Conservation (phyloP, 1,140 invertebrate genomes). For the Marisa cornuarietis region DNA sequence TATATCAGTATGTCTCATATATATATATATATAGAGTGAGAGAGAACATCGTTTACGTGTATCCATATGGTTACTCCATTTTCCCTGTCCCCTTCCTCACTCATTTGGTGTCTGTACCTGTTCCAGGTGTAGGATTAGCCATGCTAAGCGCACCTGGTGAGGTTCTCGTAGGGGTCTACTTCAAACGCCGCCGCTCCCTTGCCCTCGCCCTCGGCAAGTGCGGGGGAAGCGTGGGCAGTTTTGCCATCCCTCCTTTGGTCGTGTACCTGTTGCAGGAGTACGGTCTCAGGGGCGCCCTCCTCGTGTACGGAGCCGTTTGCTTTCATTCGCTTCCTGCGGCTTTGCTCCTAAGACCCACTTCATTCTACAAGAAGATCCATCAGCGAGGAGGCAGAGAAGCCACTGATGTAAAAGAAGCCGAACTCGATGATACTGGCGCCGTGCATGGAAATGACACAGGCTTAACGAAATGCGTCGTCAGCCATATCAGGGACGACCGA, state of each 20-base stretch:
- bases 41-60: too few species aligned
- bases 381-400: neutral
- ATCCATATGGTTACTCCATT: too few species aligned
- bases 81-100: too few species aligned
- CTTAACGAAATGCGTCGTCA: neutral
- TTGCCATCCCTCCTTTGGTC: constrained; percentile 1
- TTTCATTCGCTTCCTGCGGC: constrained; percentile 22
- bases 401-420: neutral
- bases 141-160: constrained; percentile 2
- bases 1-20: too few species aligned
- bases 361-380: neutral
- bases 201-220: constrained; percentile 7
- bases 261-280: neutral
- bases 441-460: neutral
- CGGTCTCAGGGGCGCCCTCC: constrained; percentile 18
- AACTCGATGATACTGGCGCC: neutral
- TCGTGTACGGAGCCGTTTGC: constrained; percentile 9
- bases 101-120: too few species aligned
- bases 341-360: constrained; percentile 20
- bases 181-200: constrained; percentile 11
- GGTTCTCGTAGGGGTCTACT: constrained; percentile 16
- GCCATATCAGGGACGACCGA: neutral
- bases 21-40: too few species aligned
- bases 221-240: constrained; percentile 3
- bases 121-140: constrained; percentile 1